Conservation (phyloP, 53 echinoderm and acorn worm species). For the Glandiceps talaboti region DNA sequence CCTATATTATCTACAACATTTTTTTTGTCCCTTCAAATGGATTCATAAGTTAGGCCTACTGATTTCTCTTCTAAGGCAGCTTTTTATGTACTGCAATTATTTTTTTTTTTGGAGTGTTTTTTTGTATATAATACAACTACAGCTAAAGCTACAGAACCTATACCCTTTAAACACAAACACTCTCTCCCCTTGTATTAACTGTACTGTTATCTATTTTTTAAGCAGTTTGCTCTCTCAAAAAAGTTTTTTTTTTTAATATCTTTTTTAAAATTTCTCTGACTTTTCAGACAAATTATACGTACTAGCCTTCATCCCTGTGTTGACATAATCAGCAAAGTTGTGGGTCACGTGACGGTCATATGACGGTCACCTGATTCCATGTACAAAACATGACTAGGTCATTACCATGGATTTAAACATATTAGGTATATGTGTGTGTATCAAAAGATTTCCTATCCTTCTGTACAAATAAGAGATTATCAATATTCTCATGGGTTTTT, state of each 20-base stretch:
- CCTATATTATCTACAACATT: not conserved
- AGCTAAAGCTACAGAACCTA: not conserved
- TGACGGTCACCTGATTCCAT: not conserved
- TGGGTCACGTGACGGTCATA: not conserved
- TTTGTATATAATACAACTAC: too few relatives aligned
- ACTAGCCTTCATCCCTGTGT: not conserved
- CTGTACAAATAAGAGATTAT: not conserved
- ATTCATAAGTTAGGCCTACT: not conserved
- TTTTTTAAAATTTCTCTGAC: too few relatives aligned
- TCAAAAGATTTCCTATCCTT: not conserved
- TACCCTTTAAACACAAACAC: not conserved
- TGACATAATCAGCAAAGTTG: not conserved
- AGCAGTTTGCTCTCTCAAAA: not conserved
- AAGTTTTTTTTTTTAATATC: too few relatives aligned
- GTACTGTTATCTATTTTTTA: not conserved
- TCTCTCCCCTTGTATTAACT: not conserved
- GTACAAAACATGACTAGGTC: not conserved
- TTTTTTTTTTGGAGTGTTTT: not conserved
- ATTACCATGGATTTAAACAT: not conserved
- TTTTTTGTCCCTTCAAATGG: not conserved
- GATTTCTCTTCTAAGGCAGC: not conserved
- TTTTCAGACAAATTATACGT: not conserved
- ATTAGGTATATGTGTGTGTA: not conserved
- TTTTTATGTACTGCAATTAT: not conserved
- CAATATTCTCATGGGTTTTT: too few relatives aligned